Evolutionary conservation across 2,797 vertebrate genomes (phyloP), one percentile per base, ranked within the genome.

Genomic region (Cetoscarus ocellatus): DNA sequence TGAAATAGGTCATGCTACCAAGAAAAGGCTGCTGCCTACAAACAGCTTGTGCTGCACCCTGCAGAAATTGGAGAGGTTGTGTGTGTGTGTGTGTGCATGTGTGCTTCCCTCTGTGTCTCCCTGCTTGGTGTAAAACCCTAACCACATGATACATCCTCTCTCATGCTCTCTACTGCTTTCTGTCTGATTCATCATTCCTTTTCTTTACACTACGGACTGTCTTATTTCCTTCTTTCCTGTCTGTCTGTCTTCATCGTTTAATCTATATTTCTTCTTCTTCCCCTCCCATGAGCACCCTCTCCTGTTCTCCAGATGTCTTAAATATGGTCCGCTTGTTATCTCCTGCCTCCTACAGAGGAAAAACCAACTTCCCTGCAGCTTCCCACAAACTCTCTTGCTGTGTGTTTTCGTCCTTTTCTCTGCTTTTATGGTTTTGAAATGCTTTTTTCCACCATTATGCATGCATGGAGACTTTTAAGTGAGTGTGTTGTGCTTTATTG

Each of bases 1-100:
- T 87, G 85, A 90, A 88, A 91, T 77, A 77, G 88, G 76, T 86
- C 73, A 75, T 50, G 75, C 67, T 80, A 75, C 74, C 71, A 52
- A 42, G 76, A 66, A 70, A 70, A 75, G 70, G 78, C 78, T 80
- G 78, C 57, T 57, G 79, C 72, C 82, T 83, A 69, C 60, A 61
- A 71, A 82, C 77, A 78, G 75, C 76, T 71, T 67, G 59, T 72
- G 54, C 75, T 3, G 69, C 73, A 77, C 82, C 86, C 83, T 77
- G 82, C 75, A 86, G 88, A 70, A 77, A 82, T 45, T 34, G 58
- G 58, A 80, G 84, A 74, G 67, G 73, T 58, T 80, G 75, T 43
- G 61, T 63, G 55, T 55, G 34, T 40, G 34, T 49, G 18, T 48
- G 58, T 44, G 75, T 52, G 17, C 27, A 42, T 38, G 19, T 38